Base-by-base conservation (phyloP, 2,888 invertebrate species). In the Athripsodes cinereus region DNA sequence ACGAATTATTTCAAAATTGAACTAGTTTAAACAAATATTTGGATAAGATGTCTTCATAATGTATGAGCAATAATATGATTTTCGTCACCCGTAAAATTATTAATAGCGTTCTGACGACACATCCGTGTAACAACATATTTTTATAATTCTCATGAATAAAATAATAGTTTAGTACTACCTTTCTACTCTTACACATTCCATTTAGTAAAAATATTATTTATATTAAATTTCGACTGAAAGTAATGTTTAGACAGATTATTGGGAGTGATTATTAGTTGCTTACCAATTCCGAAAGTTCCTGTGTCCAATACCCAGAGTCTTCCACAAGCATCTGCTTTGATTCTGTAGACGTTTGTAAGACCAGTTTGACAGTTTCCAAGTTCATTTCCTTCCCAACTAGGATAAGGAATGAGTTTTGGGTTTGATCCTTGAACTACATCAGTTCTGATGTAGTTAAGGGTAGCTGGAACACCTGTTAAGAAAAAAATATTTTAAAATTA, bases 231-330 rank as follows among this genome's bases (percentile, higher is more conserved):
- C n/a, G n/a, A n/a, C n/a, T n/a, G n/a, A n/a, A n/a, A n/a, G n/a
- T n/a, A n/a, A n/a, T n/a, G n/a, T n/a, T n/a, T n/a, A n/a, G n/a
- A n/a, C n/a, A n/a, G n/a, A n/a, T n/a, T n/a, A n/a, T n/a, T n/a
- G n/a, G n/a, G n/a, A n/a, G n/a, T n/a, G n/a, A n/a, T n/a, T n/a
- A n/a, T n/a, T 26, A 26, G 18, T 3, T 44, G 19, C 47, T 8
- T 66, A 77, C 84, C 90, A 65, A 90, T 90, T 59, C 91, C 91
- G 66, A 87, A 84, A 46, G 90, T 91, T 56, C 92, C 92, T 16
- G 88, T 88, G 67, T 92, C 92, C 55, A 92, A 71, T 1, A 90
- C 89, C 92, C 92, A 92, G 0, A 92, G 80, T 52, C 92, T 81
- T 65, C 89, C 86, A 68, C 91, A 91, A 64, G 81, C 79, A 65